phyloP scores from a whole-genome alignment of 2,888 invertebrate genomes.

The Amphipyra tragopoginis region DNA sequence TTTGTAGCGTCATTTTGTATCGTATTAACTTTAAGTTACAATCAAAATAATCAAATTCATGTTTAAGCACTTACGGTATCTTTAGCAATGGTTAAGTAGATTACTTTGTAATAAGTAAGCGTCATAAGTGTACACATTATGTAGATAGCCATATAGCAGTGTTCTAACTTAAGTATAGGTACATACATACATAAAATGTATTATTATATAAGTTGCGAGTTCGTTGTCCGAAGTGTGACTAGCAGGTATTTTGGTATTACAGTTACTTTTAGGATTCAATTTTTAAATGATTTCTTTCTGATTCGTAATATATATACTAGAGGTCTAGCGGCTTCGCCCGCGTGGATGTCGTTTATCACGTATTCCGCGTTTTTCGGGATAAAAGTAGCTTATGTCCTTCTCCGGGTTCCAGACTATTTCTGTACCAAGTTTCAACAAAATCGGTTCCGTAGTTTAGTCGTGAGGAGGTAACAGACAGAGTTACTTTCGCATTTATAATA shows the following conservation, averaged over 20 bases:
- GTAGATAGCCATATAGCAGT: background rate
- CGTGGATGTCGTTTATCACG: no score
- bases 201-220: conserved; percentile 19
- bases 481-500: no score
- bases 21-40: background rate
- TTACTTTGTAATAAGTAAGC: no score
- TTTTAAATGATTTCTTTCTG: background rate
- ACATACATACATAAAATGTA: background rate
- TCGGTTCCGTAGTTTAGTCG: no score
- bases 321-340: no score
- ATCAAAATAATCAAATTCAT: background rate
- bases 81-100: background rate
- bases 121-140: background rate
- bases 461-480: no score
- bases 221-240: conserved; percentile 23
- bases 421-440: no score
- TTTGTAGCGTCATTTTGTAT: background rate
- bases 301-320: no score
- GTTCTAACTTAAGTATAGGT: background rate
- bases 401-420: no score
- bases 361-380: no score
- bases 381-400: no score
- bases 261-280: conserved; percentile 8
- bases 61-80: background rate
- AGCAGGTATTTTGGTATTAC: conserved; percentile 8